A percentile compares a stretch with the other conserved stretches of the same genome.
Conservation (phyloP, 2,113 vertebrate genomes). For the Tyto alba region DNA sequence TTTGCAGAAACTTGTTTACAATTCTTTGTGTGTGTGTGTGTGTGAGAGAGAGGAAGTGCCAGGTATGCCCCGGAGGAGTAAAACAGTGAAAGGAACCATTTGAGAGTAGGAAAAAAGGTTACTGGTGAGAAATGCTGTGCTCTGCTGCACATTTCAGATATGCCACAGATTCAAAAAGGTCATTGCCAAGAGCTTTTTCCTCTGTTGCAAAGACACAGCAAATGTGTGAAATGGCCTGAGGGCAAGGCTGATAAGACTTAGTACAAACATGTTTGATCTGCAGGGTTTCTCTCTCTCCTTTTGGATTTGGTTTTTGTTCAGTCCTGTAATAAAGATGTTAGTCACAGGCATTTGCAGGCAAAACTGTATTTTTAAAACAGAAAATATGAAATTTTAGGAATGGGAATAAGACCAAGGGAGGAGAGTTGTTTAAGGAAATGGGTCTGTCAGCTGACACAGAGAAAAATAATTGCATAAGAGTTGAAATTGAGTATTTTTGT, state of each 20-base stretch:
- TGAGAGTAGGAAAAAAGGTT: background rate
- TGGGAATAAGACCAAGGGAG: background rate
- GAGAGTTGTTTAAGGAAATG: background rate
- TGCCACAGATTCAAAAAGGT: background rate
- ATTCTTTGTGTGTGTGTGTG: background rate
- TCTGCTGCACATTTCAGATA: background rate
- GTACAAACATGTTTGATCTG: background rate
- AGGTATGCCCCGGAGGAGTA: background rate
- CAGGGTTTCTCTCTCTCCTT: background rate
- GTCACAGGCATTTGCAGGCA: background rate
- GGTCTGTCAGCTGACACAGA: background rate
- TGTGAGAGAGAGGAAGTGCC: background rate
- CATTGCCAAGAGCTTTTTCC: background rate
- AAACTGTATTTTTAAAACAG: background rate
- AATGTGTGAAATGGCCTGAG: background rate
- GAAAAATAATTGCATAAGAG: background rate
- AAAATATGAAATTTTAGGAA: background rate
- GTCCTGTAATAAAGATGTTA: background rate
- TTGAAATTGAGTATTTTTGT: background rate
- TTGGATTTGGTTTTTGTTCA: background rate
- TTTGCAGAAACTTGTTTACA: background rate
- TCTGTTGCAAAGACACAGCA: background rate
- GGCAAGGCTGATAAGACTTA: background rate
- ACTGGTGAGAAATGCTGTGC: background rate
- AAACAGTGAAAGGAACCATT: background rate